Base-by-base conservation (phyloP, 2,888 invertebrate genomes). In the Tiphia femorata region DNA sequence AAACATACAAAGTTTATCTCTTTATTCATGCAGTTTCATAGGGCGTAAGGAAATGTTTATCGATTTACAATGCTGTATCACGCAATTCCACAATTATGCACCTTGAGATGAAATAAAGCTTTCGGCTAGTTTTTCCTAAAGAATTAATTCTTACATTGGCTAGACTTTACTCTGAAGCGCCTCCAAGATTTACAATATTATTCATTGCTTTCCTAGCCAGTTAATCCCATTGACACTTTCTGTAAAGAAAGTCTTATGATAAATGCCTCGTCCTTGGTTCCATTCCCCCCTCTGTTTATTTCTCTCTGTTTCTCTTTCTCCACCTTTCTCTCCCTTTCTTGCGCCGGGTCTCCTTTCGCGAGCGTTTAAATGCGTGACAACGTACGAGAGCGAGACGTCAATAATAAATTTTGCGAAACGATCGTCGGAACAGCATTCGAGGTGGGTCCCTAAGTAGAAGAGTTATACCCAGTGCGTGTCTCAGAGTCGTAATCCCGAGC, bases 381-480 rank as follows among this genome's bases (percentile, higher is more conserved):
- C 47, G 59, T 48, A 38, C 57, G n/a, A n/a, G 46, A 41, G 51
- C 50, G 49, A 30, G 30, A 48, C 53, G 50, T 51, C 46, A 52
- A 49, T 63, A 49, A 71, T 71, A 72, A 72, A 71, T 70, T 60
- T 63, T 49, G 51, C 29, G 40, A 27, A 30, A 53, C 42, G 63
- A 61, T 59, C 63, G 51, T 40, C 49, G 53, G n/a, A 64, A 62
- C 64, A 62, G 61, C 64, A 60, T 64, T 64, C 65, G 61, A 65
- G 66, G 61, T 62, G 54, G 62, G 66, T 66, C 44, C n/a, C n/a
- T 38, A 42, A 58, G 58, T 43, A 33, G 55, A 56, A 67, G 75
- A 77, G 67, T 77, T 69, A 80, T 75, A 73, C 68, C 76, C 60
- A 74, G 77, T 82, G 83, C 82, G 81, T 83, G 82, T 77, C 73